Percentiles rank a stretch among this genome's conserved stretches.
phyloP scores from a whole-genome alignment of 2,113 vertebrate genomes.

The Ctenomys sociabilis region DNA sequence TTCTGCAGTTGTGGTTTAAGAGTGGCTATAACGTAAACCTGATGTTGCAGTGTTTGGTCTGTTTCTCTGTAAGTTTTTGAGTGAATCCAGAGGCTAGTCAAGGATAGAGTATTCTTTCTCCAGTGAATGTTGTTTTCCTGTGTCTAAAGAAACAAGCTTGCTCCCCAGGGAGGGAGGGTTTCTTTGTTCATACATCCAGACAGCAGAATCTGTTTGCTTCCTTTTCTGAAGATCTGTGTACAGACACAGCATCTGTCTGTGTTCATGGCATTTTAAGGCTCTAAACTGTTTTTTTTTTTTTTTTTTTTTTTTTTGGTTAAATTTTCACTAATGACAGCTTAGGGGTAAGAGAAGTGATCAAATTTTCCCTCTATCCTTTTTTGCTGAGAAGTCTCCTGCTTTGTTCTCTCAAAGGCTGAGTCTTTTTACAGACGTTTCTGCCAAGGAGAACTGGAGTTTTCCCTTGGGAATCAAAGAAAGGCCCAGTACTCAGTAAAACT shows the following conservation, averaged over 20 bases:
- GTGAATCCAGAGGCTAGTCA: background rate
- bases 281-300: background rate
- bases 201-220: background rate
- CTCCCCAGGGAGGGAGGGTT: background rate
- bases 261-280: background rate
- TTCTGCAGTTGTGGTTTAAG: background rate
- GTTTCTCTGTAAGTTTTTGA: constrained; percentile 15
- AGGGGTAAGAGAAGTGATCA: constrained; percentile 16
- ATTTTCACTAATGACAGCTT: background rate
- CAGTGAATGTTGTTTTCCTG: constrained; percentile 23
- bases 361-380: constrained; percentile 57
- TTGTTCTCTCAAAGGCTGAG: constrained; percentile 62
- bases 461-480: constrained; percentile 64
- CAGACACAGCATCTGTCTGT: background rate
- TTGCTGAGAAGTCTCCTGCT: background rate
- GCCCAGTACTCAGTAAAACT: constrained; percentile 53
- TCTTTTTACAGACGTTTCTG: constrained; percentile 42
- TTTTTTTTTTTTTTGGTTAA: background rate
- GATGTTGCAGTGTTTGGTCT: background rate
- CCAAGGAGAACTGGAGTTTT: constrained; percentile 65
- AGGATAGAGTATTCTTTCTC: background rate
- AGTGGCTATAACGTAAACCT: background rate
- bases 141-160: constrained; percentile 27
- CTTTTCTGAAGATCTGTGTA: background rate
- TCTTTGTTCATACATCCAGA: background rate